phyloP scores from a whole-genome alignment of 2,113 vertebrate species.

The Mohoua ochrocephala region DNA sequence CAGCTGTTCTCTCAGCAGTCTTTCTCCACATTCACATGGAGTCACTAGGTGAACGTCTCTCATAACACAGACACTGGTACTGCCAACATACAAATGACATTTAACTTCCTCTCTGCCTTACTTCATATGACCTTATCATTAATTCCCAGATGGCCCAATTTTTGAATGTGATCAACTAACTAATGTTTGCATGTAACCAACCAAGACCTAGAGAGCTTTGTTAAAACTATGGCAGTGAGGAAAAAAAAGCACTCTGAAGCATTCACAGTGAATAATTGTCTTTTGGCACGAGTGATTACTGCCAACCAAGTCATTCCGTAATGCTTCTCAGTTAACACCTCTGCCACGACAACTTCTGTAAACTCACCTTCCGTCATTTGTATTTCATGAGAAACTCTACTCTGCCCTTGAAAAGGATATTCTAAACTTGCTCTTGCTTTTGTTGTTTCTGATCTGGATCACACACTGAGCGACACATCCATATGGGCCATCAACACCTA shows the following conservation, averaged over 20 bases:
- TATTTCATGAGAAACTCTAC: not conserved
- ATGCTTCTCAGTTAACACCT: not conserved
- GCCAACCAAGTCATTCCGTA: not conserved
- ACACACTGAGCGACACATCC: not conserved
- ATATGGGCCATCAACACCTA: fast-evolving
- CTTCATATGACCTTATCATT: not conserved
- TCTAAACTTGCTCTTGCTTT: not conserved
- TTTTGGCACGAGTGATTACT: not conserved
- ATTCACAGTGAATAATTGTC: not conserved
- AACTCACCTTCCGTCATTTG: not conserved
- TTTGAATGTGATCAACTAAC: not conserved
- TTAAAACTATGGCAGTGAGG: not conserved
- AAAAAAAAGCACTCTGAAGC: not conserved
- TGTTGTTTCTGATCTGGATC: not conserved
- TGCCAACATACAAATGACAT: not conserved
- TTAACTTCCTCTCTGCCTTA: not conserved
- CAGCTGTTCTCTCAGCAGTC: not conserved
- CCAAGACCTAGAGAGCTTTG: not conserved
- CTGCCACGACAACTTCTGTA: not conserved
- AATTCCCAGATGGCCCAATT: not conserved
- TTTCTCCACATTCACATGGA: not conserved
- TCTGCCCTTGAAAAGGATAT: not conserved
- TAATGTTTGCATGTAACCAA: not conserved
- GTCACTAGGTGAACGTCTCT: not conserved
- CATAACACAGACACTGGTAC: not conserved